Conservation (phyloP, 2,888 invertebrate species). For the Alcis repandata region DNA sequence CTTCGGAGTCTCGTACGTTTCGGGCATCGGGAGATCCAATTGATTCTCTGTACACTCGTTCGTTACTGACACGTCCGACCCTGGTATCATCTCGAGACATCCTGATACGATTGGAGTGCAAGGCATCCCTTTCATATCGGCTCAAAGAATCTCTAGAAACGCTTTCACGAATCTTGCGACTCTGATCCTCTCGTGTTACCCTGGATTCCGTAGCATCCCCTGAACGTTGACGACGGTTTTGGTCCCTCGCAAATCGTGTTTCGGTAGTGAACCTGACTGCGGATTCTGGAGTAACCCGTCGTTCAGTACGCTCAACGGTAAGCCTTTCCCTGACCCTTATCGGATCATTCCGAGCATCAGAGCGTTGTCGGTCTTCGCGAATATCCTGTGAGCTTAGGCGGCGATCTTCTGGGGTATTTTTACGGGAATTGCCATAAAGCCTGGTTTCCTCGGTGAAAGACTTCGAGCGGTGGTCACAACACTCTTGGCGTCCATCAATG, state of each 20-base stretch:
- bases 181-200: conserved; percentile 26
- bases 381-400: conserved; percentile 44
- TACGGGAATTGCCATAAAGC: conserved; percentile 42
- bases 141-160: conserved; percentile 26
- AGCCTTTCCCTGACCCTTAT: conserved; percentile 29
- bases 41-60: conserved; percentile 7
- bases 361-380: conserved; percentile 50
- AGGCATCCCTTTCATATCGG: conserved; percentile 35
- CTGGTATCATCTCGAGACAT: conserved; percentile 24
- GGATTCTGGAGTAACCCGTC: conserved; percentile 25
- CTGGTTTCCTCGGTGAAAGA: conserved; percentile 52
- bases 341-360: conserved; percentile 50
- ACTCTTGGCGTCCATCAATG: conserved; percentile 77
- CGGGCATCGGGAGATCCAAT: not conserved
- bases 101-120: conserved; percentile 33
- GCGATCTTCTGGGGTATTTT: conserved; percentile 30
- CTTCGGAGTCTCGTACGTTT: conserved; percentile 24
- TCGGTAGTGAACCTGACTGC: conserved; percentile 10
- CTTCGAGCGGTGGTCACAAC: conserved; percentile 60
- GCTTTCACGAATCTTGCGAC: conserved; percentile 26
- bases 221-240: conserved; percentile 26
- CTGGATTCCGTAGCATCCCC: conserved; percentile 16
- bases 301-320: conserved; percentile 29
- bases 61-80: conserved; percentile 10
- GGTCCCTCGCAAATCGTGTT: conserved; percentile 27